Evolutionary conservation across 2,888 invertebrate genomes (phyloP), one percentile per base, ranked within the genome.

Genomic region (Eristalis arbustorum): DNA sequence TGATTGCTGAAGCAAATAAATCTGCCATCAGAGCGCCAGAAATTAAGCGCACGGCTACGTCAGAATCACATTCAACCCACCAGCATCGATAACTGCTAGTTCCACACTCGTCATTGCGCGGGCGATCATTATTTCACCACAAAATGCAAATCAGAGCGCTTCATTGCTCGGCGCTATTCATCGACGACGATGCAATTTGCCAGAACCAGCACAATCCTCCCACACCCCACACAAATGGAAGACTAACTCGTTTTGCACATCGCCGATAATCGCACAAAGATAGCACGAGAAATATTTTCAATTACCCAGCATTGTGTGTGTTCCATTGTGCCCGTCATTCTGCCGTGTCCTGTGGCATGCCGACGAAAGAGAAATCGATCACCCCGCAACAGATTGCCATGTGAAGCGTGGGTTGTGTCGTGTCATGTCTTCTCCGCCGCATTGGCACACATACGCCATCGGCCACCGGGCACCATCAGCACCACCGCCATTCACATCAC

Each of bases 161-260:
- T 49, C 18, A 18, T 3, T 18, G 49, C 49, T 18, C 8, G 18
- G 6, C 49, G 49, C n/a, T 8, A 49, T 18, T 18, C 49, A 49
- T 49, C 49, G 13, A 23, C 25, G 59, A 59, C 25, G 25, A 8
- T 28, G 59, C 59, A 59, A 25, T 25, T 59, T 59, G 37, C 2
- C 11, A 13, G 13, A 2, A 13, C 13, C 37, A 13, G 11, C 13
- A 13, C 59, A 14, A n/a, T 6, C 49, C 37, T 68, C 63, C 42
- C 25, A 56, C n/a, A n/a, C n/a, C 42, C 42, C 42, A 62, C 22
- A 69, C 66, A 31, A 76, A 56, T 1, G 59, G 49, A 72, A 79
- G 75, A 79, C 75, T 75, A 79, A 76, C 84, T 79, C 79, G 79
- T 74, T 77, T 73, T 68, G 72, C 82, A 77, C 78, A 74, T 78